Conservation (phyloP, 2,797 vertebrate genomes). For the Poecilia picta region DNA sequence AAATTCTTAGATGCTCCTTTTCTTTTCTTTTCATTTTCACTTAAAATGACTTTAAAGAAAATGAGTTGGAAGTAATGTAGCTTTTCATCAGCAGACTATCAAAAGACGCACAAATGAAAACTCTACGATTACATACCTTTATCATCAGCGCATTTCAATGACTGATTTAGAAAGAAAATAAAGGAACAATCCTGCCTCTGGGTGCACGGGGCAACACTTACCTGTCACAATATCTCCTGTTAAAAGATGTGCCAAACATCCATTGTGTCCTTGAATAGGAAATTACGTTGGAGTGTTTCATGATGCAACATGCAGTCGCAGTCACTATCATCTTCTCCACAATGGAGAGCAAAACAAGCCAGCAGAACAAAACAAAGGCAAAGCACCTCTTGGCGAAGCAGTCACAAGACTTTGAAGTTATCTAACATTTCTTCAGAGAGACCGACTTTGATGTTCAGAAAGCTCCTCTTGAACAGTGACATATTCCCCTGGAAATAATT, state of each 20-base stretch:
- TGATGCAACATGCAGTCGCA: conserved; percentile 63
- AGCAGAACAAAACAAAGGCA: conserved; percentile 66
- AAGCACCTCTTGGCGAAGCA: conserved; percentile 72
- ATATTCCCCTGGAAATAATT: conserved; percentile 74
- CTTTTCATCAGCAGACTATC: neutral
- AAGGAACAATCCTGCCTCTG: no score
- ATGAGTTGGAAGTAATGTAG: neutral
- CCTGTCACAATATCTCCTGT: conserved; percentile 23
- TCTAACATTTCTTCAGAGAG: conserved; percentile 76
- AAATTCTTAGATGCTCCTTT: neutral
- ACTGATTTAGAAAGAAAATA: neutral
- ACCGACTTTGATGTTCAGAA: conserved; percentile 76
- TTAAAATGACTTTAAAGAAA: neutral
- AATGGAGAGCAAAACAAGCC: conserved; percentile 64
- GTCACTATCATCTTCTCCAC: conserved; percentile 59
- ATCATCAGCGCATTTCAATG: neutral
- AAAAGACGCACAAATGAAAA: neutral
- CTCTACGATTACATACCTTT: neutral
- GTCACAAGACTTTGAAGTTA: conserved; percentile 78
- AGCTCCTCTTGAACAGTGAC: conserved; percentile 68
- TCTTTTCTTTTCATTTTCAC: neutral
- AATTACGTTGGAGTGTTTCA: conserved; percentile 50
- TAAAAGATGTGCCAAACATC: conserved; percentile 33
- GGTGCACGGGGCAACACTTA: neutral
- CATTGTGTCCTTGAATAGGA: conserved; percentile 43